Evolutionary conservation across 2,888 invertebrate genomes (phyloP).

Genomic region (Tenodera sinensis): DNA sequence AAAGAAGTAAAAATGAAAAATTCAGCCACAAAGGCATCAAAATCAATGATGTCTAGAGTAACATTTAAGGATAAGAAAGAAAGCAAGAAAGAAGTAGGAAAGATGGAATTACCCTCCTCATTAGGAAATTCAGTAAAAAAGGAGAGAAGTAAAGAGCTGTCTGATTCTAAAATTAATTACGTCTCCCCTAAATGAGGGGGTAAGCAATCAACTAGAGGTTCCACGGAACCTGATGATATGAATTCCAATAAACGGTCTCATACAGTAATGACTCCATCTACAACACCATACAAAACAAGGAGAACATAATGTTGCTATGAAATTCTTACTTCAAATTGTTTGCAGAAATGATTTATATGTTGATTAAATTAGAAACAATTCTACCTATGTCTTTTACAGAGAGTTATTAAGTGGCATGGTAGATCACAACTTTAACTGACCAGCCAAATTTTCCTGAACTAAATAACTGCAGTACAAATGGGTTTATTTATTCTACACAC

Average conservation of each 20-base stretch:
- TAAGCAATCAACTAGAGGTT: slow-evolving; percentile 47
- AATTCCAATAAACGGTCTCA: slow-evolving; percentile 25
- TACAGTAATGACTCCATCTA: slow-evolving; percentile 22
- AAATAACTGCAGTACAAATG: too few species aligned
- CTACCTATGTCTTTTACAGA: too few species aligned
- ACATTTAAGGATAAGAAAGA: slow-evolving; percentile 23
- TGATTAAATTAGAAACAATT: too few species aligned
- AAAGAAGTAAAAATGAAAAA: slow-evolving; percentile 20
- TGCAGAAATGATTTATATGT: too few species aligned
- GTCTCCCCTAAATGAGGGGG: slow-evolving; percentile 20
- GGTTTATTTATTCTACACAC: too few species aligned
- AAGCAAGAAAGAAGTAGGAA: slow-evolving; percentile 14
- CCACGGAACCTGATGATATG: slow-evolving; percentile 45
- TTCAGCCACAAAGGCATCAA: slow-evolving; percentile 14
- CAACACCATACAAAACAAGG: slow-evolving; percentile 19
- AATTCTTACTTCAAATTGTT: too few species aligned
- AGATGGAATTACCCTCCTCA: neutral
- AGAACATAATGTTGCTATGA: slow-evolving; percentile 2
- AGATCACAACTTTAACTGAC: too few species aligned
- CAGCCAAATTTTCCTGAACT: too few species aligned
- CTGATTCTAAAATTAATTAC: slow-evolving; percentile 13
- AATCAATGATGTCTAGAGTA: slow-evolving; percentile 6
- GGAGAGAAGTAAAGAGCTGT: slow-evolving; percentile 21
- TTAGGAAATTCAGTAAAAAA: slow-evolving; percentile 9
- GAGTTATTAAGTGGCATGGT: too few species aligned